Percentiles rank a stretch among this genome's conserved stretches.
Evolutionary conservation across 2,797 vertebrate genomes (phyloP).

Genomic region (Spinus pinus): DNA sequence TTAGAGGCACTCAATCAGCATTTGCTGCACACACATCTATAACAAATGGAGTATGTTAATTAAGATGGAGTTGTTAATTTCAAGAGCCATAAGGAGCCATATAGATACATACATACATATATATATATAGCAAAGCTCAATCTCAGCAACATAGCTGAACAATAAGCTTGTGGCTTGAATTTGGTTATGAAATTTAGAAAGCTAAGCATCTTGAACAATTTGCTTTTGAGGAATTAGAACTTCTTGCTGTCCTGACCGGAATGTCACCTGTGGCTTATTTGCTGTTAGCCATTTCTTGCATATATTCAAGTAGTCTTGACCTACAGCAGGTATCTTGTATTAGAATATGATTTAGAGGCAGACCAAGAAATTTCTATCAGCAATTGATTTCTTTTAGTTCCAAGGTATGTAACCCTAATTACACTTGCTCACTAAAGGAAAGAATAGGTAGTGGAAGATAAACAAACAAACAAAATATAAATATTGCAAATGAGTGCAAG

Average conservation of each 20-base stretch:
- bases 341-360: background rate
- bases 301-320: background rate
- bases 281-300: background rate
- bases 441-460: background rate
- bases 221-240: background rate
- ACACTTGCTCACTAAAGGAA: background rate
- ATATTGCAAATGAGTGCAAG: background rate
- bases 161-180: background rate
- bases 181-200: background rate
- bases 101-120: background rate
- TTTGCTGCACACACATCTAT: background rate
- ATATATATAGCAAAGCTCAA: background rate
- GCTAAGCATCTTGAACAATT: background rate
- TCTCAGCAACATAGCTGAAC: background rate
- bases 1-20: background rate
- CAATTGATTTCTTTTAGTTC: background rate
- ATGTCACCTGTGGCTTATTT: background rate
- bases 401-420: background rate
- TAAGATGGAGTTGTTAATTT: background rate
- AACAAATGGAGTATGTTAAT: background rate
- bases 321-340: background rate
- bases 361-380: background rate
- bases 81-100: background rate
- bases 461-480: background rate
- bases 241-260: background rate